Evolutionary conservation across 2,113 vertebrate genomes (phyloP).

Genomic region (Salvelinus sp.): DNA sequence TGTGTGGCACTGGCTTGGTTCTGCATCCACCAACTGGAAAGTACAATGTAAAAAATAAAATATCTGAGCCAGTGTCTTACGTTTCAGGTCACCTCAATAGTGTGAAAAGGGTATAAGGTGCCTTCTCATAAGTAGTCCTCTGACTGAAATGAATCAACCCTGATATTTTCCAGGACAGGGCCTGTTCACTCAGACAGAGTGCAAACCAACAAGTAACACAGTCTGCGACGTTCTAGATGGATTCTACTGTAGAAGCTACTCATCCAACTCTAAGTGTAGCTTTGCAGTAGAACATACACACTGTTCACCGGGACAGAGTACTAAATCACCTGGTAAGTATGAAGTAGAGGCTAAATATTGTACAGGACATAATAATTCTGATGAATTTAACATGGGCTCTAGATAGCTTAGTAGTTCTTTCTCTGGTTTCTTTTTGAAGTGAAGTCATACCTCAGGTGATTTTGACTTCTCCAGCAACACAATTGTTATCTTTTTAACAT

Average conservation of each 20-base stretch:
- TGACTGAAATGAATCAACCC: background rate
- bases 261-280: background rate
- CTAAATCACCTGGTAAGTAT: conserved; percentile 4
- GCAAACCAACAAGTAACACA: background rate
- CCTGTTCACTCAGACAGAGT: background rate
- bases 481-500: background rate
- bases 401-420: background rate
- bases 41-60: background rate
- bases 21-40: too few relatives aligned
- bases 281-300: background rate
- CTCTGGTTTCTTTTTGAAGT: background rate
- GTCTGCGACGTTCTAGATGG: background rate
- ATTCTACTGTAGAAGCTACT: background rate
- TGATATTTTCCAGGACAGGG: background rate
- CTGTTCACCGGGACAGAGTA: background rate
- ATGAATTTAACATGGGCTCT: background rate
- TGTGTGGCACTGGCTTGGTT: background rate
- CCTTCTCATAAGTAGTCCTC: background rate
- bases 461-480: too few relatives aligned
- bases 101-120: background rate
- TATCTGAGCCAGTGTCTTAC: background rate
- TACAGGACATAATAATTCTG: background rate
- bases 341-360: background rate
- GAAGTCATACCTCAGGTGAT: background rate
- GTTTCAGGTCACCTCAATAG: background rate